These are phyloP conservation scores for Acropora tenuis DNA, from an alignment of 64 coral and sea anemone species.

Conservation along the genomic window DNA sequence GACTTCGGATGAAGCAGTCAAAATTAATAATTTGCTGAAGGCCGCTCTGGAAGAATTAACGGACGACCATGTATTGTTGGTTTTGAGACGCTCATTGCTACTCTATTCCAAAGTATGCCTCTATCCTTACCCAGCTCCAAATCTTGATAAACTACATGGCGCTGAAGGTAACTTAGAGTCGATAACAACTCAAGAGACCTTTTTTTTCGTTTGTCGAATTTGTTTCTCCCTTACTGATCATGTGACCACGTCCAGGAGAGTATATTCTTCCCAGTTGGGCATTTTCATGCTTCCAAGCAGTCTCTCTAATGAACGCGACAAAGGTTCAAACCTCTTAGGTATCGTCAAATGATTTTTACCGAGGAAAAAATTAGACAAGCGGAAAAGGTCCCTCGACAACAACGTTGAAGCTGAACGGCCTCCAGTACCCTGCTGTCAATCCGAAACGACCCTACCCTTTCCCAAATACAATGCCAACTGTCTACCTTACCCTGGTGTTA, in stretches of 20 bases:
- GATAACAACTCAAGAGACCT: background rate
- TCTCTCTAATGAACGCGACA: too few relatives aligned
- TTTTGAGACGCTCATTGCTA: background rate
- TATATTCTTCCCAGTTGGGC: too few relatives aligned
- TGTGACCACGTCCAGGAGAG: too few relatives aligned
- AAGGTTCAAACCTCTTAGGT: too few relatives aligned
- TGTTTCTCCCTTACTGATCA: too few relatives aligned
- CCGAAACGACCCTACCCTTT: background rate
- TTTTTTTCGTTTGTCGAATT: too few relatives aligned
- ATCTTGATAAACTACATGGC: background rate
- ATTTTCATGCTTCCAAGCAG: too few relatives aligned
- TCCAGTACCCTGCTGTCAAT: background rate
- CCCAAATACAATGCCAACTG: too few relatives aligned
- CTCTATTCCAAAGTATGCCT: constrained; percentile 1
- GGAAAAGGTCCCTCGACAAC: background rate
- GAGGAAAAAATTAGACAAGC: too few relatives aligned
- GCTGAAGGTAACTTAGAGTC: background rate
- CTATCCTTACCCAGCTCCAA: background rate
- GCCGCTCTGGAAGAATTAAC: background rate
- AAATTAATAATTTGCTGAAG: background rate
- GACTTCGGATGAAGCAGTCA: background rate
- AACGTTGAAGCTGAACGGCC: background rate
- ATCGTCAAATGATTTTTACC: too few relatives aligned
- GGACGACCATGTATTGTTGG: background rate
- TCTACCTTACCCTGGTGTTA: too few relatives aligned